Conservation (phyloP, 2,113 vertebrate species). For the Dolichallabes microphthalmus region DNA sequence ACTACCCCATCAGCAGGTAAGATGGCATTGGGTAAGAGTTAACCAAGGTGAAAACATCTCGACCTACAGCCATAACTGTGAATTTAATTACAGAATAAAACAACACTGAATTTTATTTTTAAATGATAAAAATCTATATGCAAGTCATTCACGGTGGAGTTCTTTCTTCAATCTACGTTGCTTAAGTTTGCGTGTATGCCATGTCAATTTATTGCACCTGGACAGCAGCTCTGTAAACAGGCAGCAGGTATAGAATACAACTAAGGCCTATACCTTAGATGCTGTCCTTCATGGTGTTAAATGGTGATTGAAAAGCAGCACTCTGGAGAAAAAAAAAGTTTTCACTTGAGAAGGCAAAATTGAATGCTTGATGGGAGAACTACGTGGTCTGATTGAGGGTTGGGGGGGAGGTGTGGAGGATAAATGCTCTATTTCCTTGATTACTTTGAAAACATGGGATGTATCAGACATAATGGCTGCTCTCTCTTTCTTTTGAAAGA, state of each 20-base stretch:
- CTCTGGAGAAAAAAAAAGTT: background rate
- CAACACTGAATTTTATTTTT: background rate
- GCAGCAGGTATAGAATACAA: background rate
- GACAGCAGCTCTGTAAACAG: background rate
- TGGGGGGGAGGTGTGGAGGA: background rate
- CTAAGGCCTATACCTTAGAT: background rate
- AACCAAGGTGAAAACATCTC: background rate
- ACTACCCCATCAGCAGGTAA: background rate
- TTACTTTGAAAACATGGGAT: constrained; percentile 15
- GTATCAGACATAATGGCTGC: background rate
- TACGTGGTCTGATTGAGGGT: background rate
- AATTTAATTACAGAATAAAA: background rate
- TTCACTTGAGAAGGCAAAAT: constrained; percentile 30
- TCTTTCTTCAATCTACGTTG: background rate
- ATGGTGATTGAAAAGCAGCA: constrained; percentile 28
- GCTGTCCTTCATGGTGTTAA: constrained; percentile 6
- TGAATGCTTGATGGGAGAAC: background rate
- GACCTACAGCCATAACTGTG: background rate
- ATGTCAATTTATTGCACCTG: background rate
- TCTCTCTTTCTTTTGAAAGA: background rate
- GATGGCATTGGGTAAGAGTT: background rate
- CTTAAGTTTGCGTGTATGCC: background rate
- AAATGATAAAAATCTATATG: background rate
- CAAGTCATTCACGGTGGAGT: background rate
- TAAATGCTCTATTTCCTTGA: constrained; percentile 17